Conservation (phyloP, 1,140 invertebrate genomes). For the Antheraea pernyi region DNA sequence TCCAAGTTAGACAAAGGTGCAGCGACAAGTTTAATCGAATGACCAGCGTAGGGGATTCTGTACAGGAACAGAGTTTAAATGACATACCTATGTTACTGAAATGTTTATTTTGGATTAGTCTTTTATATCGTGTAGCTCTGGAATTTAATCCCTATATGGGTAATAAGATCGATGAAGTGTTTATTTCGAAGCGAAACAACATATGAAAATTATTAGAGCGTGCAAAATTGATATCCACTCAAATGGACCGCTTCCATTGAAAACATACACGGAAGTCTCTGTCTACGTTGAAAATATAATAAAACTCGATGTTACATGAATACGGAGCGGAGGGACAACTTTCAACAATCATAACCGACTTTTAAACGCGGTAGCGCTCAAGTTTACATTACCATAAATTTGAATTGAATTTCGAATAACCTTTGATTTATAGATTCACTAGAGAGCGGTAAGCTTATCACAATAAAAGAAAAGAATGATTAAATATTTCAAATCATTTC, state of each 20-base stretch:
- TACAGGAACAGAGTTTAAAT: no score
- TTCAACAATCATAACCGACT: slow-evolving; percentile 1
- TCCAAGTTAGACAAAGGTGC: no score
- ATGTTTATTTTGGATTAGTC: neutral
- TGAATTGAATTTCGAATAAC: slow-evolving; percentile 22
- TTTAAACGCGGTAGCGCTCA: neutral
- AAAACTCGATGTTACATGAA: slow-evolving; percentile 3
- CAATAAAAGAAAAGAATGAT: slow-evolving; percentile 6
- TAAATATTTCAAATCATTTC: neutral
- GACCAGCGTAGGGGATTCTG: no score
- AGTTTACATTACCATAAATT: slow-evolving; percentile 28
- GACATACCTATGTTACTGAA: no score
- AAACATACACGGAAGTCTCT: neutral
- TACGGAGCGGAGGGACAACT: slow-evolving; percentile 1
- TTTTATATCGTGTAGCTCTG: neutral
- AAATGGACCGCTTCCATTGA: neutral
- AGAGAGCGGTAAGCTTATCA: slow-evolving; percentile 11
- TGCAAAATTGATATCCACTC: neutral
- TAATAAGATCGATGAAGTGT: neutral
- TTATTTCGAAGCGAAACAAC: slow-evolving; percentile 1
- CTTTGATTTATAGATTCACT: slow-evolving; percentile 21
- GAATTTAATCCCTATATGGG: neutral
- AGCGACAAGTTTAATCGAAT: no score
- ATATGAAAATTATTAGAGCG: neutral
- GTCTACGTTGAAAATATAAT: slow-evolving; percentile 5